Evolutionary conservation across 2,797 vertebrate species (phyloP).

Genomic region (Pseudopleuronectes americanus): DNA sequence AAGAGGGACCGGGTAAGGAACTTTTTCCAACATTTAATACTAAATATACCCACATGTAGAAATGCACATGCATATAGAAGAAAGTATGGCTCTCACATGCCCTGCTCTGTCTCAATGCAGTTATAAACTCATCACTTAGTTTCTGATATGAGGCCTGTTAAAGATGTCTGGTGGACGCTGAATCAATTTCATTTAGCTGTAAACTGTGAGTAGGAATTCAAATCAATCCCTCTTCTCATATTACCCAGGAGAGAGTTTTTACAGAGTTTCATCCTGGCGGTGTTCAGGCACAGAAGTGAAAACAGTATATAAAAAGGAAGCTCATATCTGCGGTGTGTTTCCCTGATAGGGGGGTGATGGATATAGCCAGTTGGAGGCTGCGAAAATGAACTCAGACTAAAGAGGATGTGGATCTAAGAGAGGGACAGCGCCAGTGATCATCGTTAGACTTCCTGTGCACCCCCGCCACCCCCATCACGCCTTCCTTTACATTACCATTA

Average conservation of each 20-base stretch:
- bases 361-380: slow-evolving; percentile 63
- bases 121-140: slow-evolving; percentile 49
- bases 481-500: slow-evolving; percentile 85
- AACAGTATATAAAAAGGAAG: slow-evolving; percentile 64
- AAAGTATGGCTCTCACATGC: background rate
- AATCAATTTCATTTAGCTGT: slow-evolving; percentile 72
- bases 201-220: slow-evolving; percentile 58
- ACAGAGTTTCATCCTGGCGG: slow-evolving; percentile 64
- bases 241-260: slow-evolving; percentile 67
- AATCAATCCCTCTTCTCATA: slow-evolving; percentile 69
- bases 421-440: slow-evolving; percentile 70
- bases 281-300: slow-evolving; percentile 47
- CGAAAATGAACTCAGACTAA: slow-evolving; percentile 71
- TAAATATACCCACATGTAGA: background rate
- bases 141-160: slow-evolving; percentile 55
- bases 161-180: slow-evolving; percentile 57
- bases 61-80: background rate
- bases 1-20: background rate
- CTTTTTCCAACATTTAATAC: background rate
- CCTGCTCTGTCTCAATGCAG: slow-evolving; percentile 23
- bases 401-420: slow-evolving; percentile 70
- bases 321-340: slow-evolving; percentile 46
- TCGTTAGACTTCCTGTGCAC: slow-evolving; percentile 72
- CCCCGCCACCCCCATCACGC: slow-evolving; percentile 29
- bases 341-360: slow-evolving; percentile 72